Base-by-base conservation (phyloP, 2,888 invertebrate genomes). In the Eupithecia abbreviata region DNA sequence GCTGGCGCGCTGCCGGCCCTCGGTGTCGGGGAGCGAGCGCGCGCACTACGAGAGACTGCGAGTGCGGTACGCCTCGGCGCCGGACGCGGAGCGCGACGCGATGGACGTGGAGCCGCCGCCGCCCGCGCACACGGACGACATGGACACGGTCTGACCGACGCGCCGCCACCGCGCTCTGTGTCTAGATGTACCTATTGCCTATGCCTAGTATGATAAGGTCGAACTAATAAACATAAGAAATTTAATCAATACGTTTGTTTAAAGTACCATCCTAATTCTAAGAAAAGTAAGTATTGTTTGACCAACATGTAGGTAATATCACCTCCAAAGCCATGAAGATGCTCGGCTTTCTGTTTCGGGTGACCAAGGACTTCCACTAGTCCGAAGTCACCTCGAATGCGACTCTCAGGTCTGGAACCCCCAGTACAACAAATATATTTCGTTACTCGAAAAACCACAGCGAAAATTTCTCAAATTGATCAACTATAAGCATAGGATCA, bases 1-100 rank as follows among this genome's bases (percentile, higher is more conserved):
- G 98, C 98, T 0, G 99, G 99, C 30, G 99, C 99, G 99, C 99
- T 96, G 98, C 78, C 97, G 97, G 85, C 98, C 99, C 15, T 99
- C 99, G 0, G 98, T 99, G 30, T 96, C 97, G 41, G 94, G 96
- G 69, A 97, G 97, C 96, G 98, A 98, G 86, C 96, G 96, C 82
- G 95, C 96, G 85, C 96, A 97, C 85, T 98, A 98, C 86, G 97
- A 97, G 81, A 97, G 96, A 85, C 90, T 98, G 85, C 96, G 96
- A 85, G 93, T 96, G 82, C 96, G 97, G 80, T 97, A 97, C 88
- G 95, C 96, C 2, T 95, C 96, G 0, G 95, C 95, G 51, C 90
- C 90, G 43, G 95, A 93, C 67, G 67, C 67, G 74, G 92, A 94
- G 51, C 93, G 92, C 77, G 92, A 93, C 72, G 77, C 76, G 55